phyloP scores from a whole-genome alignment of 1,140 invertebrate genomes.

The Chrysomallon squamiferum region DNA sequence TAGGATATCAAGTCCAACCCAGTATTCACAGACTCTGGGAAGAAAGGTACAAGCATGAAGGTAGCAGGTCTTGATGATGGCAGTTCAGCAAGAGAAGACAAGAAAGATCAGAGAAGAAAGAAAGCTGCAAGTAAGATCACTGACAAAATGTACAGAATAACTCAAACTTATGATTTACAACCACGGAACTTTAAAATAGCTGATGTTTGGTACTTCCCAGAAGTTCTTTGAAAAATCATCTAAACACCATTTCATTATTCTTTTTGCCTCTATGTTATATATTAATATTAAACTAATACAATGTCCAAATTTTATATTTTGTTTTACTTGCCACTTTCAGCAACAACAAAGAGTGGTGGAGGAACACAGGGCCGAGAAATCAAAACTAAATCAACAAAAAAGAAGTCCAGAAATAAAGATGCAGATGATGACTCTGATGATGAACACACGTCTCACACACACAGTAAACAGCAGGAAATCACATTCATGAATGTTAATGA shows the following conservation, averaged over 20 bases:
- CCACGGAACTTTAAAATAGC: too few species aligned
- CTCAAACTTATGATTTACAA: too few species aligned
- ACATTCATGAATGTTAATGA: constrained; percentile 75
- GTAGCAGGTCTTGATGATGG: constrained; percentile 41
- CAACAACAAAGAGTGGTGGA: constrained; percentile 65
- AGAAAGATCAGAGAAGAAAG: constrained; percentile 85
- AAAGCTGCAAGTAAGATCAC: constrained; percentile 72
- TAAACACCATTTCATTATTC: too few species aligned
- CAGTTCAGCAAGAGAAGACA: constrained; percentile 73
- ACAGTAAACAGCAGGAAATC: constrained; percentile 62
- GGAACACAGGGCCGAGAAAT: constrained; percentile 93
- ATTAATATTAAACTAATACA: too few species aligned
- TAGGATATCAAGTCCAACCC: constrained; percentile 55
- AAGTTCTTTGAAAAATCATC: too few species aligned
- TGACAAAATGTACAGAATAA: not conserved
- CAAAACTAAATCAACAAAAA: constrained; percentile 92
- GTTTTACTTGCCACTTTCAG: too few species aligned
- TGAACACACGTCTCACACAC: constrained; percentile 2
- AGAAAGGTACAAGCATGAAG: constrained; percentile 60
- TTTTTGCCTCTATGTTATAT: too few species aligned
- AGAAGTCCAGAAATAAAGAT: constrained; percentile 66
- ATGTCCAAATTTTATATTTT: too few species aligned
- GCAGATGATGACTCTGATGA: constrained; percentile 56
- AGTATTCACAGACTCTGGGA: constrained; percentile 31
- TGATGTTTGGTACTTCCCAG: too few species aligned